phyloP scores from a whole-genome alignment of 2,888 invertebrate genomes.

The Drosophila paranaensis region DNA sequence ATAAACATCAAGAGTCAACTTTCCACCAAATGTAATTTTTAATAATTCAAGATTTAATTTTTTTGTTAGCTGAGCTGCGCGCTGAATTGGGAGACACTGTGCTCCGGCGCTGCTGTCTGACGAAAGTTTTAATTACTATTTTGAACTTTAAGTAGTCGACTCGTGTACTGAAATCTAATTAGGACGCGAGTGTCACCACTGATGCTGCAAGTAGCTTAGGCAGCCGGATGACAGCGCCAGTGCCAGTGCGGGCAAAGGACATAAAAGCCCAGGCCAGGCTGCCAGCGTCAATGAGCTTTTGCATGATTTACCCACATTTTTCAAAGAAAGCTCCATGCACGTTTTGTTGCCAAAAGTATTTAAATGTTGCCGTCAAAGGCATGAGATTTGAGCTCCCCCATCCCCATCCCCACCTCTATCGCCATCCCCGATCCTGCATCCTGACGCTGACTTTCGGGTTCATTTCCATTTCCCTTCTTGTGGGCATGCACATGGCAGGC shows the following conservation, averaged over 20 bases:
- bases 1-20: slow-evolving; percentile 8
- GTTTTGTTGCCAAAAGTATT: slow-evolving; percentile 72
- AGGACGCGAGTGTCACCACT: slow-evolving; percentile 60
- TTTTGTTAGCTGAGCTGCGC: slow-evolving; percentile 15
- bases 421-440: background rate
- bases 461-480: slow-evolving; percentile 44
- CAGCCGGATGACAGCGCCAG: slow-evolving; percentile 22
- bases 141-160: slow-evolving; percentile 80
- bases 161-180: slow-evolving; percentile 83
- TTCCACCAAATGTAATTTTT: slow-evolving; percentile 6
- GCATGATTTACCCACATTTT: slow-evolving; percentile 48
- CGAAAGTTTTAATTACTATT: slow-evolving; percentile 83
- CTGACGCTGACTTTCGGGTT: slow-evolving; percentile 15
- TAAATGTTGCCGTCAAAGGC: slow-evolving; percentile 70
- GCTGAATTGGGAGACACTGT: slow-evolving; percentile 35
- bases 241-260: slow-evolving; percentile 14
- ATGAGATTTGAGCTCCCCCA: slow-evolving; percentile 35
- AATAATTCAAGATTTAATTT: slow-evolving; percentile 52
- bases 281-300: slow-evolving; percentile 43
- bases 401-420: background rate
- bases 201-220: slow-evolving; percentile 53
- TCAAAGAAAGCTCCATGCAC: slow-evolving; percentile 33
- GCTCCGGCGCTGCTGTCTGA: slow-evolving; percentile 63
- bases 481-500: slow-evolving; percentile 47
- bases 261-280: slow-evolving; percentile 1